Evolutionary conservation across 2,888 invertebrate genomes (phyloP), one percentile per base, ranked within the genome.

Genomic region (Opisthograptis luteolata): DNA sequence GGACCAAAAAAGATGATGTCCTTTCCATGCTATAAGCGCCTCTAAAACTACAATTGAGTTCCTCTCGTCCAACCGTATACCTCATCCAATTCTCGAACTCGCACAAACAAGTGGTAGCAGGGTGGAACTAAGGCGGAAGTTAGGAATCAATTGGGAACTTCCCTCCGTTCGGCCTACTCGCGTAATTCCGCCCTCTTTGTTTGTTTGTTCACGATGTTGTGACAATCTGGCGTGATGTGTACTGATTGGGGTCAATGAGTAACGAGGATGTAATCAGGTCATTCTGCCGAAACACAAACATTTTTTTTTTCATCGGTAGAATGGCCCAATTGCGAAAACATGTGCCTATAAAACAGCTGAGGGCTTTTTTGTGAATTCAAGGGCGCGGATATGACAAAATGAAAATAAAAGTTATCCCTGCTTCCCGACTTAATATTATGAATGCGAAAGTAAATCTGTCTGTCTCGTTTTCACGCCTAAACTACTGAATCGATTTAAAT

Each of bases 141-240:
- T 47, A 28, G 40, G 36, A 48, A 48, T 48, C 48, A 48, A 48
- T 48, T 48, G 41, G 37, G 34, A 43, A 50, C 32, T 50, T 49
- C 17, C 24, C 25, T 25, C 25, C 20, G 27, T 24, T 8, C 24
- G 24, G 37, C 17, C 37, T 12, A 10, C 9, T 27, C 36, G 42
- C 19, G 39, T 39, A 48, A 42, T 48, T 24, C 35, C 40, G 28
- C 28, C 25, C 31, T 37, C 27, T 32, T 42, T 43, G 37, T 35
- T 43, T 36, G 48, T 37, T 42, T 50, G 40, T 39, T 35, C 43
- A 48, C 37, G 43, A 48, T 36, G 42, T 42, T 36, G 41, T 41
- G 31, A 37, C 49, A 49, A 43, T 49, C 31, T 42, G 47, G 35
- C 35, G 37, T 32, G 49, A 43, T 32, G 32, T 28, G n/a, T n/a